Conservation (phyloP, 2,888 invertebrate species). For the Pterostichus madidus region DNA sequence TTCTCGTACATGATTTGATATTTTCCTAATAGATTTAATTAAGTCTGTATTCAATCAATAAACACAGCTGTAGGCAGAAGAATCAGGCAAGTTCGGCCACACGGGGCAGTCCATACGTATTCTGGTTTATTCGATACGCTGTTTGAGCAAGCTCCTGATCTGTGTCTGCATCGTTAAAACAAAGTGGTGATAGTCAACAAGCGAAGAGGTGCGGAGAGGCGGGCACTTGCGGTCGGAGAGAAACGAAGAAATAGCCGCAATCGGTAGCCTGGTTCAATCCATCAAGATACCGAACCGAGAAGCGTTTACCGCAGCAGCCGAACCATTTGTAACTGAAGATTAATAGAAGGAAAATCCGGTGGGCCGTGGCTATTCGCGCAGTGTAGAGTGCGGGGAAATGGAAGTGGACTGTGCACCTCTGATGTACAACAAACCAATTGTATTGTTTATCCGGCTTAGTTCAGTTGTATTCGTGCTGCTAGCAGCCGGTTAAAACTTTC, state of each 20-base stretch:
- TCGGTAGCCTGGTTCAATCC: slow-evolving; percentile 60
- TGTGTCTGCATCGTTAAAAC: slow-evolving; percentile 56
- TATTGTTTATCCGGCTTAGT: slow-evolving; percentile 65
- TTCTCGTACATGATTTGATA: neutral
- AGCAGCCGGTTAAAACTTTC: slow-evolving; percentile 62
- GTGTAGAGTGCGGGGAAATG: neutral
- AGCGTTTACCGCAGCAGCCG: slow-evolving; percentile 64
- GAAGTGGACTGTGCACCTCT: slow-evolving; percentile 3
- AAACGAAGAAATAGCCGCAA: slow-evolving; percentile 65
- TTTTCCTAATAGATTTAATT: slow-evolving; percentile 33
- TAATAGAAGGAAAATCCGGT: slow-evolving; percentile 66
- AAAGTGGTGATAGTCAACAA: slow-evolving; percentile 45
- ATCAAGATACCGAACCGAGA: slow-evolving; percentile 64
- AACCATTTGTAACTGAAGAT: slow-evolving; percentile 66
- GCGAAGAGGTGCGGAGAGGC: neutral
- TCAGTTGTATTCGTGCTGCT: slow-evolving; percentile 25
- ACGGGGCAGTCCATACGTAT: neutral
- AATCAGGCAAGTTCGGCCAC: neutral
- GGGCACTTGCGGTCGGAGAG: slow-evolving; percentile 15
- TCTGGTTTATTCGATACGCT: slow-evolving; percentile 32
- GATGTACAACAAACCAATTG: slow-evolving; percentile 60
- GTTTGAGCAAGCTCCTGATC: slow-evolving; percentile 40
- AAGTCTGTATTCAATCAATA: slow-evolving; percentile 27
- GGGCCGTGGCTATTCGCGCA: slow-evolving; percentile 22
- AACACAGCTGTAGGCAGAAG: neutral